These are phyloP conservation scores for Acanthurus leucopareius DNA, from an alignment of 2,797 vertebrate genomes.

Conservation along the genomic window DNA sequence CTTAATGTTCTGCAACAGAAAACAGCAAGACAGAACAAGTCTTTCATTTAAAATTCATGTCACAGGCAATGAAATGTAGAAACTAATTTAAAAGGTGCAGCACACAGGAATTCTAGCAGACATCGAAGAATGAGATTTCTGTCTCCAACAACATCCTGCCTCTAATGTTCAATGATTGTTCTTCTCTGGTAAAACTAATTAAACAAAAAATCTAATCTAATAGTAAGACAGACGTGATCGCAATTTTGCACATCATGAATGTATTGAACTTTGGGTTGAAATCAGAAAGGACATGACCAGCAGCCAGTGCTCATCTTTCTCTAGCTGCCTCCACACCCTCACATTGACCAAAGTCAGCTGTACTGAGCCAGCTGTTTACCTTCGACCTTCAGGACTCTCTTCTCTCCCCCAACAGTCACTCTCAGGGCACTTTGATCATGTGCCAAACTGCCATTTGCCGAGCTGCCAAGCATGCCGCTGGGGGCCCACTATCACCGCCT, in stretches of 20 bases:
- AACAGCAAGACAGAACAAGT: background rate
- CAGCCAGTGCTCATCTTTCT: background rate
- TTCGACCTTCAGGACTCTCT: conserved; percentile 61
- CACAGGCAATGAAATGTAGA: background rate
- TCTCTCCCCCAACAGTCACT: conserved; percentile 4
- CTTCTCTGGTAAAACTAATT: background rate
- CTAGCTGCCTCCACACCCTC: background rate
- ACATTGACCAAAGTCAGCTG: conserved; percentile 43
- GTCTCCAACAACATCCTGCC: background rate
- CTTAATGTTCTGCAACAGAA: background rate
- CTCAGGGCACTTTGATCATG: conserved; percentile 55
- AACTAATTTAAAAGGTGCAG: background rate
- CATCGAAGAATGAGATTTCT: background rate
- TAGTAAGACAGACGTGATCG: background rate
- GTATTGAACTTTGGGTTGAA: background rate
- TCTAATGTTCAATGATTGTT: background rate
- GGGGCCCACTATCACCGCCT: conserved; percentile 42
- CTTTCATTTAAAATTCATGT: background rate
- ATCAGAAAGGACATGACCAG: background rate
- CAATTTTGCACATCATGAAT: background rate
- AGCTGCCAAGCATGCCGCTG: conserved; percentile 55
- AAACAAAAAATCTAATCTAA: background rate
- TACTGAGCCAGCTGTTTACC: conserved; percentile 60
- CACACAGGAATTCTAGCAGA: background rate
- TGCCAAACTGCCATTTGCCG: conserved; percentile 57